A percentile compares a stretch with the other conserved stretches of the same genome.
Evolutionary conservation across 92 coral and sea anemone species (phyloP).

Genomic region (Galaxea fascicularis): DNA sequence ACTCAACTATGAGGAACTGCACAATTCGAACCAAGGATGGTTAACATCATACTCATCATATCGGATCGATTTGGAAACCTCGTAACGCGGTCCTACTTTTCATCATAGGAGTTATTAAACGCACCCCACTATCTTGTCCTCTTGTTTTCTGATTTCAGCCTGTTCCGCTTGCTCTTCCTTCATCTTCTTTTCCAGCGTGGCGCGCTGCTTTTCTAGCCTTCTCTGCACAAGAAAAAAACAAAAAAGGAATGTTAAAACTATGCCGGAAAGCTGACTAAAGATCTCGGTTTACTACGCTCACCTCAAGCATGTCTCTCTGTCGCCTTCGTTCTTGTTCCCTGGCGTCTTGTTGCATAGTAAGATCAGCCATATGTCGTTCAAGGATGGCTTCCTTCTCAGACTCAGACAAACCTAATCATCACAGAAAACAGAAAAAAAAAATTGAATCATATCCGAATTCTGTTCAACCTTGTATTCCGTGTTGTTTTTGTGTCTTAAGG

Average conservation of each 20-base stretch:
- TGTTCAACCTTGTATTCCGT: too few species aligned
- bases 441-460: too few species aligned
- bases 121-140: constrained; percentile 89
- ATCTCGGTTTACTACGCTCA: neutral
- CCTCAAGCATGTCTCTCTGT: constrained; percentile 62
- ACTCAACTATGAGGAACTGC: too few species aligned
- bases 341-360: constrained; percentile 70
- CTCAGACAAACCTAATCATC: constrained; percentile 42
- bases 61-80: too few species aligned
- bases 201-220: constrained; percentile 80
- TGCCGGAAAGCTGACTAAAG: neutral
- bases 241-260: neutral
- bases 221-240: constrained; percentile 48
- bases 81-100: too few species aligned
- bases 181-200: constrained; percentile 79
- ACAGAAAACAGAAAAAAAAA: neutral
- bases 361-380: constrained; percentile 69
- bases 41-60: too few species aligned
- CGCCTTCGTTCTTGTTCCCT: constrained; percentile 77
- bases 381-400: constrained; percentile 78
- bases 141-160: constrained; percentile 84
- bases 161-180: constrained; percentile 82
- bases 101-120: constrained; percentile 1
- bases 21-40: too few species aligned
- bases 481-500: too few species aligned